A percentile compares a stretch with the other conserved stretches of the same genome.
Conservation (phyloP, 2,797 vertebrate species). For the Eutrigla gurnardus region DNA sequence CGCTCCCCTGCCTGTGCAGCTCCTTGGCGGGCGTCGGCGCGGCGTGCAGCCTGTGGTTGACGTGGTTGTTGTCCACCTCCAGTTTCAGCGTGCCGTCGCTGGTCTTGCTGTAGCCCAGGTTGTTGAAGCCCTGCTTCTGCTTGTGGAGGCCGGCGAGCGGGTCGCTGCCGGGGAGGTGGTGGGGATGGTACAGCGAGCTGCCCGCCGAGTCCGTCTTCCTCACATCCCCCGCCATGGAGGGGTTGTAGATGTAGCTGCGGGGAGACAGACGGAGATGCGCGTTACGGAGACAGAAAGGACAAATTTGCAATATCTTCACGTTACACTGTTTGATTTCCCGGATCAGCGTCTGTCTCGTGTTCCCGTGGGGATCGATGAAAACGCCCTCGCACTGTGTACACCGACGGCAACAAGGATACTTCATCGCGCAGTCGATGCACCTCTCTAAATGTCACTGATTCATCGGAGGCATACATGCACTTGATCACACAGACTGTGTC, state of each 20-base stretch:
- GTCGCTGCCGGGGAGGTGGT: constrained; percentile 32
- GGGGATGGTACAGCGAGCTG: constrained; percentile 79
- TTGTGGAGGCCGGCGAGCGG: constrained; percentile 29
- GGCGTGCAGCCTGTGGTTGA: constrained; percentile 80
- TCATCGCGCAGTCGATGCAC: not conserved
- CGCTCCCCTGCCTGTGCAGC: constrained; percentile 31
- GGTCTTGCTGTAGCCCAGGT: constrained; percentile 82
- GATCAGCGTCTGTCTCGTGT: constrained; percentile 18
- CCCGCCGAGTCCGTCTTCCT: constrained; percentile 72
- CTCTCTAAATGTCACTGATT: constrained; percentile 20
- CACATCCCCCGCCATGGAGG: constrained; percentile 76
- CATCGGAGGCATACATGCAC: not conserved
- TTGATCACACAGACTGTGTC: constrained; percentile 8
- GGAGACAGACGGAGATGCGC: constrained; percentile 13
- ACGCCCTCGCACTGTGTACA: not conserved
- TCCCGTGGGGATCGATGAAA: constrained; percentile 40
- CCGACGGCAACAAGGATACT: constrained; percentile 13
- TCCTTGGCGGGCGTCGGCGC: constrained; percentile 30
- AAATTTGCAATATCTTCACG: not conserved
- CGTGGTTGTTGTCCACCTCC: constrained; percentile 85
- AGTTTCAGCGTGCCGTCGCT: constrained; percentile 77
- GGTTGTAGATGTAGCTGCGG: constrained; percentile 91
- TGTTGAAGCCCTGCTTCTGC: constrained; percentile 84
- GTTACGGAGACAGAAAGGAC: not conserved
- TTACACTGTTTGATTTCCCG: constrained; percentile 26